Evolutionary conservation across 2,888 invertebrate species (phyloP).

Genomic region (Melanostoma scalare): DNA sequence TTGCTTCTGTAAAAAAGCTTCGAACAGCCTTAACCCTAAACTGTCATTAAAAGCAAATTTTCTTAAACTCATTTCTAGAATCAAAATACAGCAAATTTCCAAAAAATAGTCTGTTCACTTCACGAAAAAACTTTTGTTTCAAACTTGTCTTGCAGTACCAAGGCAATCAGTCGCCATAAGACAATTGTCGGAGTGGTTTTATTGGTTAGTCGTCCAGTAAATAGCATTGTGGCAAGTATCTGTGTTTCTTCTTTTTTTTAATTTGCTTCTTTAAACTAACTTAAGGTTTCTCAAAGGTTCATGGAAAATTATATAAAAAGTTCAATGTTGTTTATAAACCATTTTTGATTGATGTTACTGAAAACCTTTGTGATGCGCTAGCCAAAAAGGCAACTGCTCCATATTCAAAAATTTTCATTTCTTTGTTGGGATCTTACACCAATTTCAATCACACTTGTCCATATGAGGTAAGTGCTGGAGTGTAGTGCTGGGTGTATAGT

Average conservation of each 20-base stretch:
- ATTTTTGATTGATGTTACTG: neutral
- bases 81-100: neutral
- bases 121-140: neutral
- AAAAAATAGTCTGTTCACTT: neutral
- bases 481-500: too few relatives aligned
- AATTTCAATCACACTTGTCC: neutral
- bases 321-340: neutral
- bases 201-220: neutral
- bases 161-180: neutral
- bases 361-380: neutral
- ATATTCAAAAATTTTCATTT: neutral
- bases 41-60: too few relatives aligned
- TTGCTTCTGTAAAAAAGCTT: too few relatives aligned
- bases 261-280: neutral
- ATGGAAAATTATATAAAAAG: neutral
- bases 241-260: too few relatives aligned
- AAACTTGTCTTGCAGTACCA: neutral
- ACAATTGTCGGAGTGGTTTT: too few relatives aligned
- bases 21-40: too few relatives aligned
- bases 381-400: neutral
- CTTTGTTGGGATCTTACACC: neutral
- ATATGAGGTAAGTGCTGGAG: neutral
- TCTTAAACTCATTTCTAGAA: neutral
- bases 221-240: neutral
- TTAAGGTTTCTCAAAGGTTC: too few relatives aligned